These are phyloP conservation scores for Eumerus sabulonum DNA, from an alignment of 2,888 invertebrate species.

Conservation along the genomic window DNA sequence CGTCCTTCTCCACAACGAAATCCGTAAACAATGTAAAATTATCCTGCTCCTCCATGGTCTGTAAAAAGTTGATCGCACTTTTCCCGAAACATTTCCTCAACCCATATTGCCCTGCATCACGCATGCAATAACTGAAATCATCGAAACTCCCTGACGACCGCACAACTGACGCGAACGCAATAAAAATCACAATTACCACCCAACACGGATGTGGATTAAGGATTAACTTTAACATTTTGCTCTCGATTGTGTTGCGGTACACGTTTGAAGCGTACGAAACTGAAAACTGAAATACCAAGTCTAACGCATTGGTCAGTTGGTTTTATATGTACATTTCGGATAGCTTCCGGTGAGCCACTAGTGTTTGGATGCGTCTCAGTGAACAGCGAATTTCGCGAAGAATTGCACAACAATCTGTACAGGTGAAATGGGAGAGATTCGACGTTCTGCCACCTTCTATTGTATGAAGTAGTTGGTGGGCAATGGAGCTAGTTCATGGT, in stretches of 20 bases:
- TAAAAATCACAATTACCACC: slow-evolving; percentile 1
- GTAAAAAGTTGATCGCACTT: slow-evolving; percentile 84
- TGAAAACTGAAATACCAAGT: slow-evolving; percentile 29
- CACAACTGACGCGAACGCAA: slow-evolving; percentile 4
- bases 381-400: slow-evolving; percentile 60
- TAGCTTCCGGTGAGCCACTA: slow-evolving; percentile 28
- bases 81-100: slow-evolving; percentile 85
- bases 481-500: slow-evolving; percentile 6
- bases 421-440: slow-evolving; percentile 41
- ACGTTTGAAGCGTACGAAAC: slow-evolving; percentile 19
- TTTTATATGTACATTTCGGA: slow-evolving; percentile 55
- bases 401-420: slow-evolving; percentile 45
- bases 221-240: slow-evolving; percentile 14
- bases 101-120: slow-evolving; percentile 78
- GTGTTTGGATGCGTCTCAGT: slow-evolving; percentile 43
- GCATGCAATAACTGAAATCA: slow-evolving; percentile 79
- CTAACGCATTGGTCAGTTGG: slow-evolving; percentile 28
- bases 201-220: not conserved
- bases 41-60: slow-evolving; percentile 83
- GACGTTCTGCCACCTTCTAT: not conserved
- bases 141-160: slow-evolving; percentile 64
- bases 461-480: slow-evolving; percentile 17
- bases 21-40: slow-evolving; percentile 84
- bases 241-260: not conserved
- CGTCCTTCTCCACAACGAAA: slow-evolving; percentile 83